Conservation (phyloP, 2,113 vertebrate species). For the Leptodactylus fuscus region DNA sequence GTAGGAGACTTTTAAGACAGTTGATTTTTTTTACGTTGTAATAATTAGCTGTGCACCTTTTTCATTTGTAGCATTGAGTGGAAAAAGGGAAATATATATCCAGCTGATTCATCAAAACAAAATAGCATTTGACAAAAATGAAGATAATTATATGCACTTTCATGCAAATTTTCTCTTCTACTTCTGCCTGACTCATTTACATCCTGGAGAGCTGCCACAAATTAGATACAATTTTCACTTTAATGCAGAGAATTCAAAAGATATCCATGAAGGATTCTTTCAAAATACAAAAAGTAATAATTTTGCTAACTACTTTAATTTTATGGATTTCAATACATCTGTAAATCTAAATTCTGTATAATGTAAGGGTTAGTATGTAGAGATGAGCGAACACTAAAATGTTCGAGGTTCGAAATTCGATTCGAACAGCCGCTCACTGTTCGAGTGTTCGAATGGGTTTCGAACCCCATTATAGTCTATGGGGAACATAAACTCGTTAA, state of each 20-base stretch:
- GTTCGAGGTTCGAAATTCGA: too few species aligned
- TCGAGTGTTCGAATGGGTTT: too few species aligned
- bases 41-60: constrained; percentile 26
- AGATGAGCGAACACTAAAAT: too few species aligned
- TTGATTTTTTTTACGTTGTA: not conserved
- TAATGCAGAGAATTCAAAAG: not conserved
- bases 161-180: constrained; percentile 39
- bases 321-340: not conserved
- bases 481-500: too few species aligned
- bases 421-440: too few species aligned
- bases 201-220: not conserved
- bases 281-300: not conserved
- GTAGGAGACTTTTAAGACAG: not conserved
- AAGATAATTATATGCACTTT: constrained; percentile 33
- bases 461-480: too few species aligned
- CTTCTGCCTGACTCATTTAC: constrained; percentile 21
- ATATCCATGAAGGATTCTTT: not conserved
- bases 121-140: constrained; percentile 25
- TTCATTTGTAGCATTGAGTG: not conserved
- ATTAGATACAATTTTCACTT: constrained; percentile 16
- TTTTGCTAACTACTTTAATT: not conserved
- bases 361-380: not conserved
- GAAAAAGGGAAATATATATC: constrained; percentile 10
- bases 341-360: not conserved
- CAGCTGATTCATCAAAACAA: constrained; percentile 21